Conservation (phyloP, 2,888 invertebrate species). For the Pristionchus mayeri region DNA sequence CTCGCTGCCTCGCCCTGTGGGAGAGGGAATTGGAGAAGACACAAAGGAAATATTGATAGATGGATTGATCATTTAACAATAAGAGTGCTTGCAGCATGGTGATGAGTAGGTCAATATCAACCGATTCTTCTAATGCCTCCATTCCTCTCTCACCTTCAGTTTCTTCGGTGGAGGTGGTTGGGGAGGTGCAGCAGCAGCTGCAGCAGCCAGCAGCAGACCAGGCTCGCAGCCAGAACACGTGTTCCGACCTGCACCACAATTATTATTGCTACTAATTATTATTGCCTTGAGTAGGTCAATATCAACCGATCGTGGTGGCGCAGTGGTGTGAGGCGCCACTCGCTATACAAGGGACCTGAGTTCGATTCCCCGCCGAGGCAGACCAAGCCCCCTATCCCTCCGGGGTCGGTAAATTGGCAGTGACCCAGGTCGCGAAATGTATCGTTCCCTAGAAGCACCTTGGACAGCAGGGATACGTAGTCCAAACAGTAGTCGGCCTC, state of each 20-base stretch:
- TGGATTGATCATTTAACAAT: background rate
- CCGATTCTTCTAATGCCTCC: background rate
- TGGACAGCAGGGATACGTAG: no score
- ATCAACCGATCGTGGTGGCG: no score
- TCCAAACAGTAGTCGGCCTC: no score
- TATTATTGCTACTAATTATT: no score
- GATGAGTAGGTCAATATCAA: background rate
- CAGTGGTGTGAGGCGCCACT: no score
- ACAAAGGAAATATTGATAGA: background rate
- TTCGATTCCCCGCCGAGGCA: no score
- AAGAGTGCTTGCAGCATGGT: background rate
- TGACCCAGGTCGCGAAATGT: no score
- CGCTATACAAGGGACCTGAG: no score
- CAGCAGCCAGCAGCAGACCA: constrained; percentile 80
- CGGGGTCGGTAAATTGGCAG: no score
- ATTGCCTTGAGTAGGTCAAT: no score
- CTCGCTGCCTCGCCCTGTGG: constrained; percentile 58
- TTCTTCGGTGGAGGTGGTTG: background rate
- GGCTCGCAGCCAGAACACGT: constrained; percentile 96
- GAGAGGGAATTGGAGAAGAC: background rate
- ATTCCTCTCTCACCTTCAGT: background rate
- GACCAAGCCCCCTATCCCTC: no score
- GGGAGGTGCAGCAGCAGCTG: constrained; percentile 28
- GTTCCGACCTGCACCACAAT: constrained; percentile 82
- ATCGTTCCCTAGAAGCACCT: no score